These are phyloP conservation scores for Pygocentrus nattereri DNA, from an alignment of 2,797 vertebrate species.

Conservation along the genomic window DNA sequence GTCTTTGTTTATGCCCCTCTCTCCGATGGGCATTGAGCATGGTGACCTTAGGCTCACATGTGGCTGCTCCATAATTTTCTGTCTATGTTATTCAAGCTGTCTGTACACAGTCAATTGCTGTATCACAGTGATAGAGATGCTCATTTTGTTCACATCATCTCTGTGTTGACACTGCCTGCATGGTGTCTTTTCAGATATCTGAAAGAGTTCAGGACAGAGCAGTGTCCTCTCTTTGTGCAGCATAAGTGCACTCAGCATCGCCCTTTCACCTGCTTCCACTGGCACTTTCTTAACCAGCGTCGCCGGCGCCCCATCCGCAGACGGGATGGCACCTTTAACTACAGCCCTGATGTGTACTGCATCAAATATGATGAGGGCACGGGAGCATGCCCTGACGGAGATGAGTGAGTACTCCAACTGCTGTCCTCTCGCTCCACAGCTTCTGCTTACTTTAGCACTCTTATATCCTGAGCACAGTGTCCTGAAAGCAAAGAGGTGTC, in stretches of 20 bases:
- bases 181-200: conserved; percentile 85
- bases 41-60: neutral
- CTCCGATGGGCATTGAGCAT: neutral
- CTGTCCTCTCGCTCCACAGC: neutral
- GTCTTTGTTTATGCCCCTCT: no score
- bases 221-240: conserved; percentile 97
- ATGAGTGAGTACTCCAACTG: conserved; percentile 86
- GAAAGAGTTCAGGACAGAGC: conserved; percentile 98
- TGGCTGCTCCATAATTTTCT: neutral
- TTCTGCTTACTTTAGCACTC: neutral
- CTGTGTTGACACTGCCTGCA: neutral
- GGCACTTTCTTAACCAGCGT: conserved; percentile 98
- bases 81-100: no score
- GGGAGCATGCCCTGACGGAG: conserved; percentile 95
- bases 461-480: neutral
- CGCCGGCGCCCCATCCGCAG: conserved; percentile 93
- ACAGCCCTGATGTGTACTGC: conserved; percentile 98
- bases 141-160: neutral
- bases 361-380: conserved; percentile 97
- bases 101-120: no score
- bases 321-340: conserved; percentile 97
- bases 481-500: no score
- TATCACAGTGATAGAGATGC: no score
- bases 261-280: conserved; percentile 98
- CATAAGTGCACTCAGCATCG: conserved; percentile 98